phyloP scores from a whole-genome alignment of 2,113 vertebrate species.

The Xenopus laevis region DNA sequence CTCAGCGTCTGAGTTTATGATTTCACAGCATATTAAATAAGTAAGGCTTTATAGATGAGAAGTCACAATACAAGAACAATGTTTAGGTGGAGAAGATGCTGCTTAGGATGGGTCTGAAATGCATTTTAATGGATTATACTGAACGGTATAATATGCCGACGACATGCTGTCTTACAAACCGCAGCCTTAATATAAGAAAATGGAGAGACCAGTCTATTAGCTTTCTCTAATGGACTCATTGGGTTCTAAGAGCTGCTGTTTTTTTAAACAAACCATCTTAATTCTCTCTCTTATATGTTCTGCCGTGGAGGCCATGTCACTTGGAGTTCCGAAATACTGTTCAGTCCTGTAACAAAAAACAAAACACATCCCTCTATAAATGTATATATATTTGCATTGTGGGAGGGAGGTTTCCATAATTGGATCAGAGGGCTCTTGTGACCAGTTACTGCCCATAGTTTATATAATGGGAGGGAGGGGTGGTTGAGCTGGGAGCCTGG shows the following conservation, averaged over 20 bases:
- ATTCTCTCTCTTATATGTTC: conserved; percentile 91
- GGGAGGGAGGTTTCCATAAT: too few species aligned
- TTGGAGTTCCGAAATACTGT: conserved; percentile 90
- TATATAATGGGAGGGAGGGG: too few species aligned
- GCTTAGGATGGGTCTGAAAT: conserved; percentile 61
- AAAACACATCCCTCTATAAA: too few species aligned
- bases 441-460: too few species aligned
- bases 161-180: conserved; percentile 61
- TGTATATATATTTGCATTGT: too few species aligned
- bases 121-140: conserved; percentile 57
- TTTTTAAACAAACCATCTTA: conserved; percentile 85
- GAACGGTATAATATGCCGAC: conserved; percentile 55
- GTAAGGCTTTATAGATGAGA: conserved; percentile 70
- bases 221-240: conserved; percentile 65
- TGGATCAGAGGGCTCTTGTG: too few species aligned
- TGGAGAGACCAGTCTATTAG: conserved; percentile 62
- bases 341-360: conserved; percentile 73
- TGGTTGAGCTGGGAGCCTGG: too few species aligned
- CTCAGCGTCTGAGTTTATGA: conserved; percentile 58
- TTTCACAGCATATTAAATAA: conserved; percentile 71
- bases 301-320: conserved; percentile 86
- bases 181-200: conserved; percentile 53
- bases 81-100: conserved; percentile 56
- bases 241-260: conserved; percentile 75
- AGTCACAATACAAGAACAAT: conserved; percentile 61